Base-by-base conservation (phyloP, 2,797 vertebrate species). In the Trichosurus vulpecula region DNA sequence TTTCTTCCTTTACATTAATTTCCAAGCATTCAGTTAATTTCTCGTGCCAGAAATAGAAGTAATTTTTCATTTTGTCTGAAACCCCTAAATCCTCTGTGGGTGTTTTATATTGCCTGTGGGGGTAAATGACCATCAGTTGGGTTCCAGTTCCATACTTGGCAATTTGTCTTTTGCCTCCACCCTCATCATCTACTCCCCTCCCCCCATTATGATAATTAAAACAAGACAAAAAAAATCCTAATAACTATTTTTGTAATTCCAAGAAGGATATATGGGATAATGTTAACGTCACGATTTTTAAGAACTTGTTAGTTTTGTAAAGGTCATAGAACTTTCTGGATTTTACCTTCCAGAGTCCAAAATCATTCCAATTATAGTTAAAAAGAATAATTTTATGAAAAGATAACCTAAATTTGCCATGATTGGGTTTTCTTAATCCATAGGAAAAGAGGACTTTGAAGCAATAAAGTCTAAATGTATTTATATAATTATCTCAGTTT, bases 251-350 rank as follows among this genome's bases (percentile, higher is more conserved):
- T 95, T 52, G 31, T 22, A 57, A 57, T 95, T 95, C 1, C 29
- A n/a, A 51, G 3, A 41, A 16, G 9, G 27, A 54, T 58, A 1
- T 74, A 19, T 66, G 19, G 87, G 95, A 81, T 52, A 35, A 90
- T 91, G 61, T 93, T n/a, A 94, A 27, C 29, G 13, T 52, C 93
- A 61, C 22, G 51, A 53, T 35, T 31, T 92, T 94, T 95, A 27
- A 55, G 47, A 87, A 87, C 74, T 66, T 27, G 31, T 81, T 53
- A 51, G 94, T 96, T 96, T 87, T 96, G 57, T 92, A 96, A 87
- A 97, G 97, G 96, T 97, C 96, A 95, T 52, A 93, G 96, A 97
- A 97, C 98, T 98, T 97, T 87, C 22, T 27, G 52, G 12, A 90
- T 96, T 97, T 94, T 52, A 90, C 57, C 93, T 92, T 54, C 94